Evolutionary conservation across 2,797 vertebrate species (phyloP).

Genomic region (Pseudomugil gertrudae): DNA sequence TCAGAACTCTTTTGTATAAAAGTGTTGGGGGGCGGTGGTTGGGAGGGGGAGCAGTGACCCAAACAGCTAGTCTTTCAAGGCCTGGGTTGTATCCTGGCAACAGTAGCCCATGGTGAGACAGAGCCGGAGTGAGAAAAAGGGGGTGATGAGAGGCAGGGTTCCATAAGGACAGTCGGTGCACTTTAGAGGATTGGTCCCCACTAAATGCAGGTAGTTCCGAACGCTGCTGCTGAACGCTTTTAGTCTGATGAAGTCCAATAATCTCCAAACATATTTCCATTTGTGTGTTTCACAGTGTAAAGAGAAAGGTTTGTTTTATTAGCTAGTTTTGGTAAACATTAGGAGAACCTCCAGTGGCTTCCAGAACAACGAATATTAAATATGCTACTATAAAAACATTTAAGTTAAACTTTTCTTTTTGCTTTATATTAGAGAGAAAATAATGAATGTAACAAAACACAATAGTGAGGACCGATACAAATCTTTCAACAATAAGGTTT

Average conservation of each 20-base stretch:
- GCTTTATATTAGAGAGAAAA: neutral
- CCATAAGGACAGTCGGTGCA: slow-evolving; percentile 80
- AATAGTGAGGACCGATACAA: neutral
- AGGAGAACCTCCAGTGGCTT: slow-evolving; percentile 51
- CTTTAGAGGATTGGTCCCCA: slow-evolving; percentile 62
- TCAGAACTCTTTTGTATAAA: slow-evolving; percentile 87
- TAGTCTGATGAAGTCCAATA: slow-evolving; percentile 44
- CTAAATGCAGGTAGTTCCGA: slow-evolving; percentile 62
- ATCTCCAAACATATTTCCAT: slow-evolving; percentile 40
- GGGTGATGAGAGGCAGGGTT: slow-evolving; percentile 73
- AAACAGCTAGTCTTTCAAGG: slow-evolving; percentile 86
- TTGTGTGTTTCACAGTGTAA: slow-evolving; percentile 46
- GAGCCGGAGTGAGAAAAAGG: slow-evolving; percentile 64
- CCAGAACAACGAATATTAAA: slow-evolving; percentile 66
- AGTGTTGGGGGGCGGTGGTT: slow-evolving; percentile 57
- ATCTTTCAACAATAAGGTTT: slow-evolving; percentile 4
- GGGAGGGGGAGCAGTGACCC: slow-evolving; percentile 80
- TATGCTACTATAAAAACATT: slow-evolving; percentile 60
- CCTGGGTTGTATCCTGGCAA: slow-evolving; percentile 86
- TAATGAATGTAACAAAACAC: slow-evolving; percentile 35
- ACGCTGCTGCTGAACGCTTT: slow-evolving; percentile 23
- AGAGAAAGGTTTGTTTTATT: slow-evolving; percentile 65
- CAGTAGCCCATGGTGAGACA: slow-evolving; percentile 86
- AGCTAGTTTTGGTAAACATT: slow-evolving; percentile 62
- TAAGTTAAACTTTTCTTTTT: slow-evolving; percentile 13